phyloP scores from a whole-genome alignment of 53 echinoderm and acorn worm genomes.

The Mesocentrotus franciscanus region DNA sequence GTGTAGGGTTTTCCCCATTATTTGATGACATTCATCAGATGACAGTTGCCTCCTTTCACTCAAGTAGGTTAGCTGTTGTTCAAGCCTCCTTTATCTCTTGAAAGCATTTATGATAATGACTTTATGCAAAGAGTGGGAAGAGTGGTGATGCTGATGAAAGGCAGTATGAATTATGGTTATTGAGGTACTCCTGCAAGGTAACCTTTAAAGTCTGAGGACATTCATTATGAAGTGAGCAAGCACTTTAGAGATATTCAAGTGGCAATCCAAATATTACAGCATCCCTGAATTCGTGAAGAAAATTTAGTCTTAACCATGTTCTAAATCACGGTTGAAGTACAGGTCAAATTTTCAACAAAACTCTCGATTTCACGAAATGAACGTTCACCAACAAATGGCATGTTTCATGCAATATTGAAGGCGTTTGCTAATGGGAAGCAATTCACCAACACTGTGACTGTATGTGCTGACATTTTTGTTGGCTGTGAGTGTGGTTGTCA shows the following conservation, averaged over 20 bases:
- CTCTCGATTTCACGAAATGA: not conserved
- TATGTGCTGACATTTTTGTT: slow-evolving; percentile 4
- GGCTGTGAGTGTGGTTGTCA: not conserved
- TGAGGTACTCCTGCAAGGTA: not conserved
- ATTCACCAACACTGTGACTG: not conserved
- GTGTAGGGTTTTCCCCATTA: no score
- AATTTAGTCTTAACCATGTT: not conserved
- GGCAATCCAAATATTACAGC: no score
- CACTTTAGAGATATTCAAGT: not conserved
- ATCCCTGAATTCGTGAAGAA: not conserved
- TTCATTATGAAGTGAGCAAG: not conserved
- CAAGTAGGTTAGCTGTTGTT: no score
- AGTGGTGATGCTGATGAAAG: not conserved
- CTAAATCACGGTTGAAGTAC: not conserved
- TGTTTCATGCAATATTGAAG: not conserved
- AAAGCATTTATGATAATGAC: not conserved
- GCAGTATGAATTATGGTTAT: not conserved
- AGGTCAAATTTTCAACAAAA: not conserved
- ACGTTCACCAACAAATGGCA: not conserved
- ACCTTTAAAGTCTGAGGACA: not conserved
- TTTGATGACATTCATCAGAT: no score
- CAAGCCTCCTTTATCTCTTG: not conserved
- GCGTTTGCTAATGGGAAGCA: not conserved
- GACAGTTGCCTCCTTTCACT: no score
- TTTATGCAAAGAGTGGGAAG: not conserved